Evolutionary conservation across 2,797 vertebrate genomes (phyloP).

Genomic region (Sebastes wilsoni): DNA sequence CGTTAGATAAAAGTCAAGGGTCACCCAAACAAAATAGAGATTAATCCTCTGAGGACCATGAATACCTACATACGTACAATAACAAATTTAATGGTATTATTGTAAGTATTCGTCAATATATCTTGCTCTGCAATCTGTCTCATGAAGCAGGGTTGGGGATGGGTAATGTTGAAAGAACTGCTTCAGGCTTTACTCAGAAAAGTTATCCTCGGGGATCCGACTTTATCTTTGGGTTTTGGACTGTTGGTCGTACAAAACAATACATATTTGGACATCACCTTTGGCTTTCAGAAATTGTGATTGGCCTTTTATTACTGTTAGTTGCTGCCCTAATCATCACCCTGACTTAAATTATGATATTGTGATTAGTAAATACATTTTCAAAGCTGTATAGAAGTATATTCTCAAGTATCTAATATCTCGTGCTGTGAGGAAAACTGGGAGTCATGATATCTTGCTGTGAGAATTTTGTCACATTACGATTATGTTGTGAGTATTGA

Average conservation of each 20-base stretch:
- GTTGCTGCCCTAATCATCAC: not conserved
- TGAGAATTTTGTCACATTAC: not conserved
- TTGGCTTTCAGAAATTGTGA: not conserved
- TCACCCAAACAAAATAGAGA: not conserved
- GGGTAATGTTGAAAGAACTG: not conserved
- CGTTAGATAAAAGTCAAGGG: not conserved
- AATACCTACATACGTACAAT: not conserved
- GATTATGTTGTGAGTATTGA: not conserved
- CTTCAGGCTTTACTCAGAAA: not conserved
- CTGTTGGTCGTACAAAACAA: not conserved
- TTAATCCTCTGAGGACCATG: not conserved
- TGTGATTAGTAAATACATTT: not conserved
- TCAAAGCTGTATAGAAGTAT: not conserved
- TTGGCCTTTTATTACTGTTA: fast-evolving
- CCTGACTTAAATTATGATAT: fast-evolving
- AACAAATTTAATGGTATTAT: not conserved
- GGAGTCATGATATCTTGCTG: not conserved
- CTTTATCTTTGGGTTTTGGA: not conserved
- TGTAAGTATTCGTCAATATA: not conserved
- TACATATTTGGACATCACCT: too few relatives aligned
- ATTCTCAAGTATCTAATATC: not conserved
- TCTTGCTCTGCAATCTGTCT: not conserved
- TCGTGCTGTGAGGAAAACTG: not conserved
- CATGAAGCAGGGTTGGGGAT: too few relatives aligned
- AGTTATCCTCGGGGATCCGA: not conserved